Conservation (phyloP, 2,888 invertebrate species). For the Idaea aversata region DNA sequence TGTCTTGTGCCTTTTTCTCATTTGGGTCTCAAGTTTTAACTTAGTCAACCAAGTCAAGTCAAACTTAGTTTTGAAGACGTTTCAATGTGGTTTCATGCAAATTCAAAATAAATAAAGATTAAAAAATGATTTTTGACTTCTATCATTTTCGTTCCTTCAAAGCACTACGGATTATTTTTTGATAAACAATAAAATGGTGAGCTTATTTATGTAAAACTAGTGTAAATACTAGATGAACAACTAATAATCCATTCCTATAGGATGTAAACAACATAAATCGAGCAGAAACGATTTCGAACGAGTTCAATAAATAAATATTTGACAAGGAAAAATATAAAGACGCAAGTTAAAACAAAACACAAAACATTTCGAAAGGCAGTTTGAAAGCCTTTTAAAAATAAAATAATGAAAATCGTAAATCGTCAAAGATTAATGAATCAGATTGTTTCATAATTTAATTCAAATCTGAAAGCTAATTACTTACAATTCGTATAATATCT, state of each 20-base stretch:
- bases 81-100: too few relatives aligned
- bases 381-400: conserved; percentile 34
- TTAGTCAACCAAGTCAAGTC: too few relatives aligned
- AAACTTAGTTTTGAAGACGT: too few relatives aligned
- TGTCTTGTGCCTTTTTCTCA: too few relatives aligned
- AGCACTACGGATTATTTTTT: neutral
- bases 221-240: conserved; percentile 1
- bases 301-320: conserved; percentile 47
- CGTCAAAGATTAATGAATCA: conserved; percentile 21
- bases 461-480: conserved; percentile 35
- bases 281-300: conserved; percentile 25
- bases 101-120: too few relatives aligned
- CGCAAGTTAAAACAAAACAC: conserved; percentile 33
- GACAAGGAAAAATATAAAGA: conserved; percentile 37
- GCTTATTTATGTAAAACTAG: neutral
- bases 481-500: conserved; percentile 43
- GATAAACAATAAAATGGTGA: neutral
- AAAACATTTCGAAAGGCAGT: conserved; percentile 33
- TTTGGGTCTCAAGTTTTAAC: too few relatives aligned
- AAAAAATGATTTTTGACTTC: too few relatives aligned
- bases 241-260: conserved; percentile 14
- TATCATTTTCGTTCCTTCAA: too few relatives aligned
- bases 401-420: conserved; percentile 28
- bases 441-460: conserved; percentile 39
- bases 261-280: conserved; percentile 30